These are phyloP conservation scores for Bujurquina vittata DNA, from an alignment of 2,113 vertebrate species.

Conservation along the genomic window DNA sequence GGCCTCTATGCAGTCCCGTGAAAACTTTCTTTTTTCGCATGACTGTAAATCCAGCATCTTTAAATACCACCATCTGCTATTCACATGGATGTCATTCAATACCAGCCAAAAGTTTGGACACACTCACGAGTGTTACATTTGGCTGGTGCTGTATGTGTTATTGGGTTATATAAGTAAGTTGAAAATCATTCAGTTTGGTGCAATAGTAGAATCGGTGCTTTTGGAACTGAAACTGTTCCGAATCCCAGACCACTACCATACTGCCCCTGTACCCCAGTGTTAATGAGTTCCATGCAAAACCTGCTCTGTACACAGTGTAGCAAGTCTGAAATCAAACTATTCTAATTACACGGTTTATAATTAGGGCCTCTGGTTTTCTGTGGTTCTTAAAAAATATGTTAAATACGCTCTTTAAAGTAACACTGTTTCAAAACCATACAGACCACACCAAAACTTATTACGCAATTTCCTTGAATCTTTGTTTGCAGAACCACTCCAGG, in stretches of 20 bases:
- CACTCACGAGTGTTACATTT: no score
- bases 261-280: constrained; percentile 3
- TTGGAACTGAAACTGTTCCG: background rate
- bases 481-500: background rate
- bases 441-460: background rate
- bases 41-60: no score
- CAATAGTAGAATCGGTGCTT: background rate
- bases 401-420: background rate
- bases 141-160: background rate
- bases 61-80: background rate
- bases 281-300: background rate
- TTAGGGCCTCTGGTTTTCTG: constrained; percentile 11
- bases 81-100: background rate
- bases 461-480: background rate
- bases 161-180: background rate
- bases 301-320: background rate
- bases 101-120: no score
- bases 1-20: background rate
- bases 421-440: constrained; percentile 11
- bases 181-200: background rate
- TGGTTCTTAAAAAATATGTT: background rate
- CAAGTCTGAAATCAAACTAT: constrained; percentile 18
- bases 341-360: constrained; percentile 15
- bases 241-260: constrained; percentile 8
- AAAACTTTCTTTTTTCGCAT: no score